These are phyloP conservation scores for Drosophila orena DNA, from an alignment of 1,140 invertebrate species.

Conservation along the genomic window DNA sequence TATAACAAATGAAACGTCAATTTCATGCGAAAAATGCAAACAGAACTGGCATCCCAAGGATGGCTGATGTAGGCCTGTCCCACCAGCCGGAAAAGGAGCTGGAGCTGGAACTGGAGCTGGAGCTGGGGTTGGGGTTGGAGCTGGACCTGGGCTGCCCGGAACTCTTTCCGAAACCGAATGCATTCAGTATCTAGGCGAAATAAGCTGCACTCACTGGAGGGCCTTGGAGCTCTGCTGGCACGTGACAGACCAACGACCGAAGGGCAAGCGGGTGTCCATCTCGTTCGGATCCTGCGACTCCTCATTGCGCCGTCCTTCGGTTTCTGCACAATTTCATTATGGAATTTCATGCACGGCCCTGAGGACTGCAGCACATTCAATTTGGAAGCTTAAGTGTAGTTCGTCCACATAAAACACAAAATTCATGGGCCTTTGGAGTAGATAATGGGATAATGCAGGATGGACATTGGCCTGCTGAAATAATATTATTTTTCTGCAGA, in stretches of 20 bases:
- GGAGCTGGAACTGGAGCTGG: not conserved
- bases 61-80: constrained; percentile 2
- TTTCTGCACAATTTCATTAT: constrained; percentile 61
- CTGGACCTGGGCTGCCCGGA: not conserved
- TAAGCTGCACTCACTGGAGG: not conserved
- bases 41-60: constrained; percentile 21
- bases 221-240: not conserved
- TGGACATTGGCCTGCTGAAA: constrained; percentile 9
- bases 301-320: constrained; percentile 3
- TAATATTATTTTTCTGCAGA: constrained; percentile 9
- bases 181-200: not conserved
- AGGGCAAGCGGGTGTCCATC: constrained; percentile 13
- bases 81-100: not conserved
- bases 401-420: constrained; percentile 9
- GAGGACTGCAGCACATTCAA: constrained; percentile 28
- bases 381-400: constrained; percentile 7
- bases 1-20: constrained; percentile 77
- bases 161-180: too few species aligned
- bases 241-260: constrained; percentile 20
- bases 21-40: constrained; percentile 70
- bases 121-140: too few species aligned
- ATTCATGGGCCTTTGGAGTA: constrained; percentile 8
- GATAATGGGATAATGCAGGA: constrained; percentile 13
- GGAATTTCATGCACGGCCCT: constrained; percentile 37
- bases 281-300: not conserved